Base-by-base conservation (phyloP, 2,888 invertebrate species). In the Iselma pallidipennis region DNA sequence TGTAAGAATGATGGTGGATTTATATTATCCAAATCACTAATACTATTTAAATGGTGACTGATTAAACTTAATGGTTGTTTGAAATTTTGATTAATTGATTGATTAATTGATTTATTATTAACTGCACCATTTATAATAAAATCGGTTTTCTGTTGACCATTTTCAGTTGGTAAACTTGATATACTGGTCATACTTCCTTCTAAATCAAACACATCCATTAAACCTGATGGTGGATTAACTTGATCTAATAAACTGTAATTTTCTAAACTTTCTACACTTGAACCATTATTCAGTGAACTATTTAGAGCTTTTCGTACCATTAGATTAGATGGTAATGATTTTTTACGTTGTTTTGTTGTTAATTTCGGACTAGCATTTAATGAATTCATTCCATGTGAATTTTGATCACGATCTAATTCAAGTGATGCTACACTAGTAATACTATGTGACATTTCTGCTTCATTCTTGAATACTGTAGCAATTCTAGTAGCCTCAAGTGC, bases 121-220 rank as follows among this genome's bases (percentile, higher is more conserved):
- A 81, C 75, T 4, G 80, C 59, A 49, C 82, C 82, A 49, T 82
- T 80, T 0, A 82, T 76, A 26, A 82, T 75, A 21, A 80, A 81
- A 45, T 83, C 82, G 2, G 70, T 67, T 59, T 71, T 76, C 10
- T 72, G 28, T 59, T 91, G 92, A 0, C 87, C 90, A 3, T 90
- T 86, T 81, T 94, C 94, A 0, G 91, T 93, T 25, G 89, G 89
- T 60, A 94, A 89, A 76, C 94, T 94, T 0, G 91, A 90, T 0
- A 94, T 91, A 57, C 94, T 94, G 12, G 91, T 83, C 89, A 94
- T 91, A 67, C 94, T 94, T 65, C 89, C 88, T 68, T 91, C 91
- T 87, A 91, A 87, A 71, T 95, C 94, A 74, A 75, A 60, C 4
- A 77, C 70, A 5, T 70, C 75, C 60, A 91, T 91, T 89, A 94